Percentiles rank a stretch among this genome's conserved stretches.
Conservation (phyloP, 2,113 vertebrate species). For the Climacteris rufus region DNA sequence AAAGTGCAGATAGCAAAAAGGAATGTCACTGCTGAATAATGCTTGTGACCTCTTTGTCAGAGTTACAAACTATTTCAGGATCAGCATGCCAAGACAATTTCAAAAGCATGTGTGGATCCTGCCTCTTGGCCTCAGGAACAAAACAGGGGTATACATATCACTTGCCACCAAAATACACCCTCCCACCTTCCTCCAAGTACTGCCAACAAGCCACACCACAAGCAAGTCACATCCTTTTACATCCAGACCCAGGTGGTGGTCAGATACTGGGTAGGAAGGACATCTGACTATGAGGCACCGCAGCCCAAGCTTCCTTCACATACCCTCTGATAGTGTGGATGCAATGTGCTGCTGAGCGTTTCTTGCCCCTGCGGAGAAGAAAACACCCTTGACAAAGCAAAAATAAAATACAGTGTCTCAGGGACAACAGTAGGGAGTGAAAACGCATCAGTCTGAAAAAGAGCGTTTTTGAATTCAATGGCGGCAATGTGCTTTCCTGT, state of each 20-base stretch:
- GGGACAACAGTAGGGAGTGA: not conserved
- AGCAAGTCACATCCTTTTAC: not conserved
- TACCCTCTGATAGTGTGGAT: not conserved
- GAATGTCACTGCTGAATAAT: not conserved
- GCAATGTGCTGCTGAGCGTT: not conserved
- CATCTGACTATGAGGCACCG: fast-evolving
- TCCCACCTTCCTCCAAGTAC: not conserved
- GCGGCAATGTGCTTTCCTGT: not conserved
- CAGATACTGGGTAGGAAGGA: not conserved
- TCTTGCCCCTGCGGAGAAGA: not conserved
- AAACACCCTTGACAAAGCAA: not conserved
- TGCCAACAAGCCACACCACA: not conserved
- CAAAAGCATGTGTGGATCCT: not conserved
- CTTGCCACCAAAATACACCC: not conserved
- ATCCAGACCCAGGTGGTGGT: not conserved
- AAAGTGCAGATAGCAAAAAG: not conserved
- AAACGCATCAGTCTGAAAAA: not conserved
- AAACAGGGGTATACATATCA: not conserved
- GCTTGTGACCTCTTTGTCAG: not conserved
- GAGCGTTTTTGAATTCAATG: not conserved
- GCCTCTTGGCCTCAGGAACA: not conserved
- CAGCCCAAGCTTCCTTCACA: not conserved
- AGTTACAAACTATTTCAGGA: not conserved
- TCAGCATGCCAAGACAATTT: not conserved
- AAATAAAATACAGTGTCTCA: not conserved